These are phyloP conservation scores for Venustoraphidia nigricollis DNA, from an alignment of 2,888 invertebrate genomes.

Conservation along the genomic window DNA sequence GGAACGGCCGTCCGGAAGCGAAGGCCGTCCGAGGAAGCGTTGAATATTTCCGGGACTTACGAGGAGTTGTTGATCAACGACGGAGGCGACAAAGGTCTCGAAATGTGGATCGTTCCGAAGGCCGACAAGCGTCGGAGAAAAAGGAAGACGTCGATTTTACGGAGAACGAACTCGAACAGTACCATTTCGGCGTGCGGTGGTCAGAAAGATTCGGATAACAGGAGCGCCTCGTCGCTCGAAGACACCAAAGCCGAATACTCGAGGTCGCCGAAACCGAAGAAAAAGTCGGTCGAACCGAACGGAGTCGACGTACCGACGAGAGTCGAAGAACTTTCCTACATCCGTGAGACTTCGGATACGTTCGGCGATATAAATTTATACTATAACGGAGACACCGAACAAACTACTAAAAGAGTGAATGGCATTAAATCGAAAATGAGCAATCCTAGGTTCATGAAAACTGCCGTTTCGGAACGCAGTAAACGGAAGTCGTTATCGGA, in stretches of 20 bases:
- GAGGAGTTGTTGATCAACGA: conserved; percentile 40
- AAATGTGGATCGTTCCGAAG: conserved; percentile 16
- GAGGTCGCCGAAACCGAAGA: too few species aligned
- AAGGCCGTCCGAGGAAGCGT: conserved; percentile 57
- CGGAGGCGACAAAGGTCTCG: conserved; percentile 23
- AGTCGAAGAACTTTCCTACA: too few species aligned
- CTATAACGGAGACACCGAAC: too few species aligned
- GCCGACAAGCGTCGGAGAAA: conserved; percentile 21
- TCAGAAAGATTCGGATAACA: too few species aligned
- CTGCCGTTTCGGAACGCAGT: conserved; percentile 26
- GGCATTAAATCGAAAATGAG: conserved; percentile 15
- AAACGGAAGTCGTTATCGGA: conserved; percentile 18
- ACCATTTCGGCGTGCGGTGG: conserved; percentile 15
- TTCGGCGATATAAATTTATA: too few species aligned
- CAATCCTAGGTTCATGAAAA: conserved; percentile 28
- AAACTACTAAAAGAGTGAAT: too few species aligned
- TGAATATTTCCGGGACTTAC: conserved; percentile 35
- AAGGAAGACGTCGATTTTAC: conserved; percentile 11
- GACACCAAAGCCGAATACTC: too few species aligned
- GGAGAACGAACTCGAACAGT: conserved; percentile 17
- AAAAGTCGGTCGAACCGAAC: too few species aligned
- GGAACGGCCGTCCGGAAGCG: conserved; percentile 42
- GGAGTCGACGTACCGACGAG: too few species aligned
- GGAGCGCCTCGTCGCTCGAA: too few species aligned
- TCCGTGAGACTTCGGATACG: too few species aligned